Percentiles rank a stretch among this genome's conserved stretches.
Conservation (phyloP, 2,113 vertebrate genomes). For the Pyxicephalus adspersus region DNA sequence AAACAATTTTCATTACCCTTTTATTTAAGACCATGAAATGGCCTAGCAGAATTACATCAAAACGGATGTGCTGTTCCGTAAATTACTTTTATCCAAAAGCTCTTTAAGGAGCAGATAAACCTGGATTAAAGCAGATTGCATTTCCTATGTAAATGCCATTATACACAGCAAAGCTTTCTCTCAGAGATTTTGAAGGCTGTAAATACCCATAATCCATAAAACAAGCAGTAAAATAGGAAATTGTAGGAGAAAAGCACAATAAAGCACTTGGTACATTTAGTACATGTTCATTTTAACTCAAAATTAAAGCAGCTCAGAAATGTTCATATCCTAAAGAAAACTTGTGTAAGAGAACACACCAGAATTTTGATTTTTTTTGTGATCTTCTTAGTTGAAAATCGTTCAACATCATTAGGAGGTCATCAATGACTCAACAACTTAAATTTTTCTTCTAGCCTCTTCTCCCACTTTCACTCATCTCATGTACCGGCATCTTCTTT, state of each 20-base stretch:
- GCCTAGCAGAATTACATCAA: not conserved
- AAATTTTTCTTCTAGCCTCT: no score
- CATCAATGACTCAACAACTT: no score
- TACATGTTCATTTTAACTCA: not conserved
- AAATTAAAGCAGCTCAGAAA: not conserved
- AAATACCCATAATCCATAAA: constrained; percentile 39
- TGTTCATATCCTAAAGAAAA: no score
- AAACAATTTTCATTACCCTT: not conserved
- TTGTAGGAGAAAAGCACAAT: not conserved
- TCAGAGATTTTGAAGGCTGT: constrained; percentile 10
- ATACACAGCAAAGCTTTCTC: constrained; percentile 1
- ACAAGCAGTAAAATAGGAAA: constrained; percentile 18
- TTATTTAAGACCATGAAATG: not conserved
- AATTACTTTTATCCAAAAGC: constrained; percentile 37
- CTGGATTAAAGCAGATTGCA: constrained; percentile 37
- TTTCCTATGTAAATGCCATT: constrained; percentile 33
- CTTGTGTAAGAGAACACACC: no score
- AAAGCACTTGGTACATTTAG: not conserved
- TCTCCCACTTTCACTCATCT: no score
- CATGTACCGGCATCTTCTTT: no score
- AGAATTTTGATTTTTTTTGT: no score
- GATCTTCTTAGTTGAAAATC: no score
- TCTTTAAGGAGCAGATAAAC: constrained; percentile 39
- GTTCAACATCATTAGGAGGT: no score
- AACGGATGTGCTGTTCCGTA: constrained; percentile 2